Percentiles rank a stretch among this genome's conserved stretches.
These are phyloP conservation scores for Seriola quinqueradiata DNA, from an alignment of 2,113 vertebrate genomes.

Conservation along the genomic window DNA sequence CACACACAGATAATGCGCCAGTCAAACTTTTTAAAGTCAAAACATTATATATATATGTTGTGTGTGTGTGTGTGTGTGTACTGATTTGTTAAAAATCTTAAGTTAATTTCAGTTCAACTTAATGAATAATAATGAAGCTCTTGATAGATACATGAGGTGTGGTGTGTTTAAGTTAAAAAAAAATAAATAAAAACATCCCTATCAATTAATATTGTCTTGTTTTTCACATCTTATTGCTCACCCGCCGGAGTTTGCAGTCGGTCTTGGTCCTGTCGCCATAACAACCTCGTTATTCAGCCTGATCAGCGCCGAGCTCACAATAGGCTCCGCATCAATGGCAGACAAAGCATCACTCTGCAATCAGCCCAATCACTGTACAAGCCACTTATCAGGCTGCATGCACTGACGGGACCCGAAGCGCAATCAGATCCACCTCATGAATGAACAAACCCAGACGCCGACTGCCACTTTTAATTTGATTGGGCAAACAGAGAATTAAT, in stretches of 20 bases:
- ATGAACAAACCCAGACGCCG: constrained; percentile 55
- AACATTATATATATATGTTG: no score
- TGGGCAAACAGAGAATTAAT: constrained; percentile 71
- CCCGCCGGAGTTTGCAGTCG: constrained; percentile 19
- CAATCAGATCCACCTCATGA: constrained; percentile 70
- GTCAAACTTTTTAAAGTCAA: no score
- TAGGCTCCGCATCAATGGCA: constrained; percentile 56
- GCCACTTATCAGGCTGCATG: constrained; percentile 69
- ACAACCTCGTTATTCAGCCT: constrained; percentile 64
- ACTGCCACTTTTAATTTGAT: constrained; percentile 75
- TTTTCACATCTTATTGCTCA: constrained; percentile 22
- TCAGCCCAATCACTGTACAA: constrained; percentile 63
- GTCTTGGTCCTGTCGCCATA: constrained; percentile 54
- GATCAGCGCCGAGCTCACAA: constrained; percentile 57
- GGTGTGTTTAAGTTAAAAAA: background rate
- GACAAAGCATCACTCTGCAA: constrained; percentile 67
- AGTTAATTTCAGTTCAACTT: background rate
- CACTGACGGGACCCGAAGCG: constrained; percentile 51
- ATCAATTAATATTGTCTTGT: constrained; percentile 5
- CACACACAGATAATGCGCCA: no score
- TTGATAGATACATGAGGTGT: background rate
- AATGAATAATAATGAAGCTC: background rate
- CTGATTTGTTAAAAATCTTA: no score
- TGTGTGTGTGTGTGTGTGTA: no score
- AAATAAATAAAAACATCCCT: background rate